phyloP scores from a whole-genome alignment of 2,797 vertebrate genomes.

The Mionectes olivaceus region DNA sequence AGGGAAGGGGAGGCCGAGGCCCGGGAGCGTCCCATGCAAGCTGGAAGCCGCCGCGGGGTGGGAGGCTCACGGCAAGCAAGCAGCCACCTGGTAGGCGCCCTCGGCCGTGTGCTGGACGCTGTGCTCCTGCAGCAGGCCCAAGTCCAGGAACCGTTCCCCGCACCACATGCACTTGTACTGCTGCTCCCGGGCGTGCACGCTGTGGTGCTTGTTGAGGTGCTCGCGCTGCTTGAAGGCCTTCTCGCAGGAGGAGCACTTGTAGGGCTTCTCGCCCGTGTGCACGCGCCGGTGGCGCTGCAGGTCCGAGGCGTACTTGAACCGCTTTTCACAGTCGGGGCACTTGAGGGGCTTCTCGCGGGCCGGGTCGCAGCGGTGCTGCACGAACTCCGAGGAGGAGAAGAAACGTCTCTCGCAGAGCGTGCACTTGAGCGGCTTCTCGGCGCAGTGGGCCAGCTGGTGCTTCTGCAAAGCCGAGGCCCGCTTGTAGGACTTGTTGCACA shows the following conservation, averaged over 20 bases:
- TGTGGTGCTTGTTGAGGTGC: constrained; percentile 95
- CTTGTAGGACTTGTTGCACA: constrained; percentile 96
- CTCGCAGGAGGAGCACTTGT: constrained; percentile 94
- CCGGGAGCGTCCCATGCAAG: not conserved
- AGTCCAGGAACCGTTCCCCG: constrained; percentile 93
- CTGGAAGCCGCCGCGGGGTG: rapidly evolving
- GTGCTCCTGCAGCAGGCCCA: constrained; percentile 95
- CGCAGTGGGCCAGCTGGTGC: constrained; percentile 93
- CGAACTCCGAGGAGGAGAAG: constrained; percentile 95
- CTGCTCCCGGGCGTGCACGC: constrained; percentile 93
- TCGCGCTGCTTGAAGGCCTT: constrained; percentile 98
- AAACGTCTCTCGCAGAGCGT: constrained; percentile 96
- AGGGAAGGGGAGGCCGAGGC: not conserved
- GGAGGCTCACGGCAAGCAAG: constrained; percentile 85
- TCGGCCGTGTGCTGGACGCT: constrained; percentile 94
- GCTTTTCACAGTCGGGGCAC: constrained; percentile 96
- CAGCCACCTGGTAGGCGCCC: constrained; percentile 88
- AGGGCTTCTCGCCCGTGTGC: constrained; percentile 96
- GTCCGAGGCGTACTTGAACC: constrained; percentile 97
- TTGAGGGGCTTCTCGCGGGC: constrained; percentile 95
- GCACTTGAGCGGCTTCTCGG: constrained; percentile 96
- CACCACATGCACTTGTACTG: constrained; percentile 99
- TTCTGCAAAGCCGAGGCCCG: constrained; percentile 95
- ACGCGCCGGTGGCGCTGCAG: constrained; percentile 94
- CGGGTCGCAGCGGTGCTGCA: constrained; percentile 96